Conservation (phyloP, 2,797 vertebrate species). For the Tokudaia muenninki region DNA sequence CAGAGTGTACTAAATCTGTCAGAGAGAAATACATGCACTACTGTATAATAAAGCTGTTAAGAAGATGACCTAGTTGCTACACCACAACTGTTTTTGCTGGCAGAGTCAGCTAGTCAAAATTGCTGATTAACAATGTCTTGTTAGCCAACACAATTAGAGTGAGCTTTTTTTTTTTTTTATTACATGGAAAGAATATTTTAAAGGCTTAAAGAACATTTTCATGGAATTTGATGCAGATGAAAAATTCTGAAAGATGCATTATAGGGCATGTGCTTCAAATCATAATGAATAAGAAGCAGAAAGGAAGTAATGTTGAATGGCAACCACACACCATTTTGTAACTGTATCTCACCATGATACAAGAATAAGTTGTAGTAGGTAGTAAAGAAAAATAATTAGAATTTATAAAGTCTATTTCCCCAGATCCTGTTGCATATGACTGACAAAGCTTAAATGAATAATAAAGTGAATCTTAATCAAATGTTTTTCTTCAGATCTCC, state of each 20-base stretch:
- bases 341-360: not conserved
- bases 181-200: not conserved
- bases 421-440: not conserved
- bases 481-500: not conserved
- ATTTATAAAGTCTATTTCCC: not conserved
- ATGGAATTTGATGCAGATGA: not conserved
- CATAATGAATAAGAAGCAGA: not conserved
- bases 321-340: not conserved
- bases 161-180: not conserved
- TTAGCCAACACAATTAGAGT: not conserved
- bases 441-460: not conserved
- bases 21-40: conserved; percentile 80
- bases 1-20: conserved; percentile 85
- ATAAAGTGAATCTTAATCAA: not conserved
- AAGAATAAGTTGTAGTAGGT: not conserved
- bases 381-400: not conserved
- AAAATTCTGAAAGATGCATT: not conserved
- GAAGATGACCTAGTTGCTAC: conserved; percentile 77
- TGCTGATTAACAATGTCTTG: conserved; percentile 21
- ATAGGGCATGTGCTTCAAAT: not conserved
- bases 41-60: conserved; percentile 76
- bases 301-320: not conserved
- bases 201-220: not conserved
- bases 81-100: conserved; percentile 63
- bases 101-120: conserved; percentile 9